Evolutionary conservation across 2,113 vertebrate species (phyloP), one percentile per base, ranked within the genome.

Genomic region (Otus sunia): DNA sequence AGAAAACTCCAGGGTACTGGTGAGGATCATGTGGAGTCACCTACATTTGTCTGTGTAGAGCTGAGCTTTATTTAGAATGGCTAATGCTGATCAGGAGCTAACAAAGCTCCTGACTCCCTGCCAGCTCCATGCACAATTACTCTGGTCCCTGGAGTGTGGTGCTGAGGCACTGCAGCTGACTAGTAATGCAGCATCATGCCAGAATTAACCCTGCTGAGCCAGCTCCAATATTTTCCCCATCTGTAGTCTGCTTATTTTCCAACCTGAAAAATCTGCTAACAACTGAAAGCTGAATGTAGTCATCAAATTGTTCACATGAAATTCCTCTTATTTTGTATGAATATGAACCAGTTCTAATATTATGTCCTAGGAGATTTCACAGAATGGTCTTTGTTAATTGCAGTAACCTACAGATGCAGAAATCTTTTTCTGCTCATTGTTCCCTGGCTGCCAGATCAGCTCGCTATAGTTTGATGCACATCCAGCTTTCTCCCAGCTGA

Each of bases 161-260:
- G 95, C 93, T 91, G 91, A 94, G 92, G 95, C 83, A 67, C 72
- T 95, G 95, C 93, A 92, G 93, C 93, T 95, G 91, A 91, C 91
- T 73, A 9, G 91, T 86, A 92, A 87, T 89, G 94, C 94, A 96
- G 86, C 95, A 92, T 95, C 95, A 84, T 71, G 91, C 93, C 94
- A 92, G 72, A 96, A 96, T 96, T 97, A 95, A 96, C 95, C 91
- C 86, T 97, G 95, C 95, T 96, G 96, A 96, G 91, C 91, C 93
- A 96, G 95, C 95, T 92, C 52, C 93, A 72, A 43, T 84, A 56
- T 67, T 94, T 96, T 89, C 84, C 55, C 68, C 73, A 87, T 89
- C 93, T 94, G 80, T 55, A 95, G 59, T 60, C 83, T 92, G 80
- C 76, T 92, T 81, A 67, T 91, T 94, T 96, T 91, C 64, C 60